Base-by-base conservation (phyloP, 2,888 invertebrate genomes). In the Poecilus cupreus region DNA sequence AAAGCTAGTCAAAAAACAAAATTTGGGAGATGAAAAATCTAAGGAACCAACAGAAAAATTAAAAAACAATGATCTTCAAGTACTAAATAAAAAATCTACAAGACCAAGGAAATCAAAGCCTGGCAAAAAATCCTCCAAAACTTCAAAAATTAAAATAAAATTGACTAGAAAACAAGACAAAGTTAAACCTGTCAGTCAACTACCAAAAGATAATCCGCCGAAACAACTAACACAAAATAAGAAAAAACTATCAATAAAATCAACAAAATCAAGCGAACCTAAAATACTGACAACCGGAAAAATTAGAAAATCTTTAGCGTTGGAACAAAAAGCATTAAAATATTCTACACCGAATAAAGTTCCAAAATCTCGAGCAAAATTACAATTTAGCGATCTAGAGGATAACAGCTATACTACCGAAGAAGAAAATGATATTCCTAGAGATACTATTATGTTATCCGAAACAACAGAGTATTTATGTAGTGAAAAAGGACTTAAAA, bases 231-330 rank as follows among this genome's bases (percentile, higher is more conserved):
- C 37, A 26, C 13, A 37, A 68, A 13, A 51, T 4, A 18, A 51
- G 5, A 37, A 60, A 68, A 18, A 68, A 32, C 16, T 32, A 13
- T 10, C 16, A 6, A 32, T 13, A 68, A 37, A 57, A 22, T n/a
- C 1, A 20, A 54, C 1, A 10, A 22, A 32, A 32, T 32, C 60
- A 60, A 60, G 26, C 13, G 13, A 60, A 6, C 24, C 32, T 32
- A 60, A 13, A 60, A 8, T 60, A 16, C 26, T 60, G n/a, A 60
- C 60, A 10, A 32, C 60, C 3, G 64, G 64, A 68, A 68, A 37
- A 68, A 37, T 68, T 18, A 68, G 64, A 18, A 32, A 32, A 68
- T 68, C 64, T 16, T 18, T 68, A 16, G 37, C 10, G 6, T 18
- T 10, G 13, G 32, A 68, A 68, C 26, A 3, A 57, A 11, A 26